phyloP scores from a whole-genome alignment of 2,797 vertebrate species.

The Hoplostethus mediterraneus region DNA sequence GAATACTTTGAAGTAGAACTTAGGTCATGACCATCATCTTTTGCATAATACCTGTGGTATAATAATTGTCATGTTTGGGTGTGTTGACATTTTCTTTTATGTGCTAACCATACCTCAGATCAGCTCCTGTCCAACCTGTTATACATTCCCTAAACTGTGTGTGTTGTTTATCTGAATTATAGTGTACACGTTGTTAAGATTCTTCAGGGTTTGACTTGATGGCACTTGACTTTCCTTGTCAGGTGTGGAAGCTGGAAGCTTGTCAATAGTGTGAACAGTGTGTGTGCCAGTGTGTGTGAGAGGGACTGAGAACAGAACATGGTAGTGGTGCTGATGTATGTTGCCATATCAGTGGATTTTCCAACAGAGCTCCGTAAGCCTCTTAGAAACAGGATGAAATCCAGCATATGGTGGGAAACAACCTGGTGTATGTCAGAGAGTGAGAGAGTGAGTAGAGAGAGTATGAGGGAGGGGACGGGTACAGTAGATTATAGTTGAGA shows the following conservation, averaged over 20 bases:
- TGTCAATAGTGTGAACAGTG: constrained; percentile 6
- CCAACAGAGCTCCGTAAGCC: constrained; percentile 57
- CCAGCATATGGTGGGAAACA: constrained; percentile 41
- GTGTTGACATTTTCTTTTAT: constrained; percentile 13
- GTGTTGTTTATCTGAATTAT: constrained; percentile 23
- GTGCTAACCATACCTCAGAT: constrained; percentile 13
- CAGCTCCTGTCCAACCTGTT: constrained; percentile 25
- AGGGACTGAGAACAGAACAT: constrained; percentile 46
- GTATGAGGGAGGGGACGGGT: background rate
- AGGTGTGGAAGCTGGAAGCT: constrained; percentile 36
- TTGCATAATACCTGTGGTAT: constrained; percentile 6
- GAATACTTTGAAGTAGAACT: background rate
- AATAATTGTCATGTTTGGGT: constrained; percentile 21
- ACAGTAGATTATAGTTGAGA: background rate
- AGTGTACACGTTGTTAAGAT: constrained; percentile 54
- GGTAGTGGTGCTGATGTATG: constrained; percentile 43
- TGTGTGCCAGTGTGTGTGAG: constrained; percentile 6
- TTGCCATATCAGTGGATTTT: constrained; percentile 65
- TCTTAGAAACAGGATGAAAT: constrained; percentile 59
- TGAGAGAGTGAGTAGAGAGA: background rate
- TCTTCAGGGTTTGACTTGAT: constrained; percentile 61
- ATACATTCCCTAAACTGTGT: background rate
- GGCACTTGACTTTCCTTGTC: constrained; percentile 59
- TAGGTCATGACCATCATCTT: background rate
- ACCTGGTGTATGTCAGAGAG: constrained; percentile 11